These are phyloP conservation scores for Cotesia chilonis DNA, from an alignment of 1,140 invertebrate species.

Conservation along the genomic window DNA sequence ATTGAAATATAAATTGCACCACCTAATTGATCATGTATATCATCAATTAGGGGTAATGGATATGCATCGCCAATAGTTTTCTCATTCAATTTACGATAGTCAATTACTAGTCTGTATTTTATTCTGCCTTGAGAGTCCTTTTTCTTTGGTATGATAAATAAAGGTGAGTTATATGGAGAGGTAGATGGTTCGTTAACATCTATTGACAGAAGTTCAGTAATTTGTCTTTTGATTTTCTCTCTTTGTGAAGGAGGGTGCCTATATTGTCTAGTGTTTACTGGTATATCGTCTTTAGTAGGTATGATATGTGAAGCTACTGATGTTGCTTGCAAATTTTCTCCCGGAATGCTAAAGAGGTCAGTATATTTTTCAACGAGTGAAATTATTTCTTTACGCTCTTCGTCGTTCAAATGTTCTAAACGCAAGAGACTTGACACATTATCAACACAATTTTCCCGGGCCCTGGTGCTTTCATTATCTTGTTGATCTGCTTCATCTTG, in stretches of 20 bases:
- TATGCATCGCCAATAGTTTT: no score
- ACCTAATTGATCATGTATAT: no score
- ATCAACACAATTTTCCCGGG: neutral
- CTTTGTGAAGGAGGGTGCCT: neutral
- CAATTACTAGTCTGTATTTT: no score
- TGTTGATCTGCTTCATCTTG: neutral
- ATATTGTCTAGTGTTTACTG: constrained; percentile 14
- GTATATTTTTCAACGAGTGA: constrained; percentile 1
- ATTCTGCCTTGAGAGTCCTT: no score
- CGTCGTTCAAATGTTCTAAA: constrained; percentile 6
- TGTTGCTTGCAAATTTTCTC: constrained; percentile 16
- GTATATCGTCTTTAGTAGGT: constrained; percentile 13
- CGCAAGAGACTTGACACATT: neutral
- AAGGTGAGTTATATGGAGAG: no score
- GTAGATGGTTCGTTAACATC: no score
- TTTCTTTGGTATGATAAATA: no score
- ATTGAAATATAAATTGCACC: no score
- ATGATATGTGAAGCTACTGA: neutral
- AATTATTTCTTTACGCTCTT: neutral
- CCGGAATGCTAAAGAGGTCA: neutral
- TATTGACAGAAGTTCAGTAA: no score
- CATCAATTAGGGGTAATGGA: no score
- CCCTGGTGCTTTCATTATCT: neutral
- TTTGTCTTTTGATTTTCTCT: no score
- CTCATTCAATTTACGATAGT: no score